Base-by-base conservation (phyloP, 2,888 invertebrate species). In the Synergus itoensis region DNA sequence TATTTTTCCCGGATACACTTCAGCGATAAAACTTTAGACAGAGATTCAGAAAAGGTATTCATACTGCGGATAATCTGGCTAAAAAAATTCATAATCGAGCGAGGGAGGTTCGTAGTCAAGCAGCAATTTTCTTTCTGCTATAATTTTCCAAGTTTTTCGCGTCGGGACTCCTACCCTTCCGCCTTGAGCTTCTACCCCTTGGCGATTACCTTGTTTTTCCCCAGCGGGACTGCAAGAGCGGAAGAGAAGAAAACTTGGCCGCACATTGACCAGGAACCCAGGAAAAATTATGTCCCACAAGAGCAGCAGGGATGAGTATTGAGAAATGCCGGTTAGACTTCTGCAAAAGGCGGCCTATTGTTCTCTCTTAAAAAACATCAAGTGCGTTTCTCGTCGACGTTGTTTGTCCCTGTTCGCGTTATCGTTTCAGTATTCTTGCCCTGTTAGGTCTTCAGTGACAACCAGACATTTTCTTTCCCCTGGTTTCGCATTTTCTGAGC, bases 291-390 rank as follows among this genome's bases (percentile, higher is more conserved):
- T 87, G 81, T 86, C 81, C 79, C 84, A 81, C 77, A 79, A 60
- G 81, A 80, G 77, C 79, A 82, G 64, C 77, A 76, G 82, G 12
- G 21, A 60, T 21, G 60, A 53, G 4, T n/a, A 28, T 45, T 69
- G 53, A 73, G 28, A 73, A 73, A 48, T 36, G 28, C 16, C 28
- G 53, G 53, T 73, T 73, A 16, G 73, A 53, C n/a, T 79, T 85
- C 83, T 84, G 80, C 80, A 75, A 83, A 85, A 84, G 86, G 77
- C 80, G 80, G 82, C 75, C 86, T 81, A 87, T 87, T 87, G 87
- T 88, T 84, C 82, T 76, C 40, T 76, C 76, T 80, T 78, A 80
- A 83, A 85, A 87, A 85, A 87, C 83, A 82, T 83, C 80, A 43
- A 64, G 45, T 36, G 69, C 76, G 79, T 80, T 57, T 83, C 60